Conservation (phyloP, 1,140 invertebrate species). For the Drosophila biarmipes region DNA sequence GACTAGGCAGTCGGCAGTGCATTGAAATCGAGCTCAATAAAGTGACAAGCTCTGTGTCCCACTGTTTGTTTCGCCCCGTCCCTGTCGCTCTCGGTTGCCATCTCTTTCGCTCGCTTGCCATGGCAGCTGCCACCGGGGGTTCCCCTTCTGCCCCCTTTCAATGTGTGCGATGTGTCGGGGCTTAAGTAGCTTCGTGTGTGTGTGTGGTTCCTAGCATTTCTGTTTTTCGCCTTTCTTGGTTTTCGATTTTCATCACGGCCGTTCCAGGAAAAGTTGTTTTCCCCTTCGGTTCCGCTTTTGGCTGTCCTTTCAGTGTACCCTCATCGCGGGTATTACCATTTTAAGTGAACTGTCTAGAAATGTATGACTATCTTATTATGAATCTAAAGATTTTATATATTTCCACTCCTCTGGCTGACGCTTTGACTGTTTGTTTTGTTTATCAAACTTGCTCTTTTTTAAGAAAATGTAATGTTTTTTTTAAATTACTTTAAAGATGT, state of each 20-base stretch:
- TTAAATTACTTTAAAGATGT: no score
- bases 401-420: no score
- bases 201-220: slow-evolving; percentile 14
- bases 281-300: slow-evolving; percentile 15
- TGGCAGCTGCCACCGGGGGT: slow-evolving; percentile 38
- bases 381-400: no score
- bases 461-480: no score
- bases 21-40: slow-evolving; percentile 45
- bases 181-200: slow-evolving; percentile 35
- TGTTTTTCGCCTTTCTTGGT: slow-evolving; percentile 27
- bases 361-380: no score
- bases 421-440: no score
- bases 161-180: slow-evolving; percentile 22
- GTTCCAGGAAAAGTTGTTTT: slow-evolving; percentile 43
- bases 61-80: slow-evolving; percentile 41
- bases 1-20: slow-evolving; percentile 14
- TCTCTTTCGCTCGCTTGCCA: slow-evolving; percentile 40
- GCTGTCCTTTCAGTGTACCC: slow-evolving; percentile 4
- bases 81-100: slow-evolving; percentile 2
- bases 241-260: slow-evolving; percentile 50
- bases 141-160: slow-evolving; percentile 10
- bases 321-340: slow-evolving; percentile 5
- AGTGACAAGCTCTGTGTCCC: slow-evolving; percentile 49
- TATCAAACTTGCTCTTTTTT: no score
- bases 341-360: no score